Base-by-base conservation (phyloP, 2,888 invertebrate genomes). In the Dysmachus trigonus region DNA sequence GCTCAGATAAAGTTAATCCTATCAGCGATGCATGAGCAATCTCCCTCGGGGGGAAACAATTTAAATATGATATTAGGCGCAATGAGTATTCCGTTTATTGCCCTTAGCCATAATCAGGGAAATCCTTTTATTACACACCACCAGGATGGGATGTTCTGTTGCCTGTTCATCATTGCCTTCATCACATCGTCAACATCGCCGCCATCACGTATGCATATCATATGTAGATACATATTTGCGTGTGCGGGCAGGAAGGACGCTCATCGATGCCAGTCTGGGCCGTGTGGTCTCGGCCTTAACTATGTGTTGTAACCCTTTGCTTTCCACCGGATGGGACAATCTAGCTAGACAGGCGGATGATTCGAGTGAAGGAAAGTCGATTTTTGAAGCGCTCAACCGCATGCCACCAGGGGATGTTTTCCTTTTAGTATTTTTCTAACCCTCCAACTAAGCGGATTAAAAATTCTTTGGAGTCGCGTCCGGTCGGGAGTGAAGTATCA, bases 391-490 rank as follows among this genome's bases (percentile, higher is more conserved):
- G 83, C 72, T 72, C 72, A 83, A 83, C 72, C 71, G 72, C 33
- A 72, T 72, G 72, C 83, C 53, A 41, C 47, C 33, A 27, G 38
- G 47, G 83, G 72, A 83, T 83, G 72, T 72, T 83, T 71, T 81
- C 72, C 71, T 62, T 83, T 83, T 83, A 83, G 83, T 83, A 38
- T 83, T 83, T 83, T 41, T 83, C 38, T 51, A 72, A 83, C 83
- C 72, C 27, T 71, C 72, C 4, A 27, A 38, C 38, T 83, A 83
- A 72, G 47, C 71, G 83, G 83, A 83, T 72, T 83, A 81, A 27
- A 81, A 62, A 47, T 77, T 73, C 73, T 33, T 15, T 73, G 15
- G n/a, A n/a, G 33, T 33, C n/a, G 31, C 73, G 15, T 73, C 30
- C 47, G 15, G 27, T 22, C 47, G 41, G 47, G 41, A 77, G 77